Evolutionary conservation across 2,113 vertebrate species (phyloP), one percentile per base, ranked within the genome.

Genomic region (Mixornis gularis): DNA sequence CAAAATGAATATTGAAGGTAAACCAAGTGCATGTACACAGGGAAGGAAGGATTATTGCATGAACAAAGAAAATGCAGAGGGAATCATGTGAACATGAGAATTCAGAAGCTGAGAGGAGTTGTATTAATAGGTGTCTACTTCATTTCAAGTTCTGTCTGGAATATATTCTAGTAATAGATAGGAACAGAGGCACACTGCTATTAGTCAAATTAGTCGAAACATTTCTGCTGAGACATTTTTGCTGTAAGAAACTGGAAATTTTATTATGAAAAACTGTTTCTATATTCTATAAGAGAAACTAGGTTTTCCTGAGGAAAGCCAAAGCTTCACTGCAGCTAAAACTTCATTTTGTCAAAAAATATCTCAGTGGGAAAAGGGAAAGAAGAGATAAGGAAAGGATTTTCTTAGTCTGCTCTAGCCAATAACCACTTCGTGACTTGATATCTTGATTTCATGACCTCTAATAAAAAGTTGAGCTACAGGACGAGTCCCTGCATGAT

Each of bases 381-480:
- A 52, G 58, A 71, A 90, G 63, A 88, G 76, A 79, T 92, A 86
- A 93, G 68, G 27, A 90, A 40, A 84, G 40, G 72, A 84, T 86
- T 94, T 93, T 92, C 65, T 48, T 62, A 29, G 73, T 36, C 56
- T 51, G 36, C 36, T 81, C 25, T 49, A 76, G 44, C 60, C 51
- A 62, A 89, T 92, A 81, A 69, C 56, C 12, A 68, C 58, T 94
- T 77, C 66, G 81, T 34, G 62, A 26, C 30, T 74, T 65, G 46
- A 10, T 90, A 86, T 81, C 77, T 88, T 89, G 84, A 81, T 91
- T 91, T 85, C 34, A 38, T 89, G 70, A 84, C 53, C 58, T 87
- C 86, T 79, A 93, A 95, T 89, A 86, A 95, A 92, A 92, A 53
- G 86, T 82, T 79, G 86, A 87, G 41, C 36, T 79, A 43, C 38